phyloP scores from a whole-genome alignment of 2,888 invertebrate genomes.

The Drosophila silvestris region DNA sequence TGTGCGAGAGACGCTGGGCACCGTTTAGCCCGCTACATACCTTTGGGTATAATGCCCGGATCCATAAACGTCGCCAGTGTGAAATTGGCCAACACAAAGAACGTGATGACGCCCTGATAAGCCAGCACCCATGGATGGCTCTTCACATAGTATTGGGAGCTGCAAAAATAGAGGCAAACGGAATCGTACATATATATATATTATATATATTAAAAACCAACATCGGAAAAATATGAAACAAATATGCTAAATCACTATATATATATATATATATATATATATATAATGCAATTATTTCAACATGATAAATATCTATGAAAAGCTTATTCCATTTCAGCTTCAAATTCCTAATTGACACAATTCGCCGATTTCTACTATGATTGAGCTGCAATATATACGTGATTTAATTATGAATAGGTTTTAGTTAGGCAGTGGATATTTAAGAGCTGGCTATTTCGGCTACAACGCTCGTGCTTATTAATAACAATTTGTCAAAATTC shows the following conservation, averaged over 20 bases:
- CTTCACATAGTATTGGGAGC: constrained; percentile 94
- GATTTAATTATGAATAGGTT: background rate
- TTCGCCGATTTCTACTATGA: background rate
- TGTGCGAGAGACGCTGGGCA: constrained; percentile 54
- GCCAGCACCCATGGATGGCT: constrained; percentile 95
- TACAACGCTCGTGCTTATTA: background rate
- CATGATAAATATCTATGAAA: background rate
- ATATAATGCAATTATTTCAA: no score
- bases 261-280: no score
- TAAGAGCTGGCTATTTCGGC: background rate
- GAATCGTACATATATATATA: background rate
- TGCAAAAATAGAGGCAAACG: constrained; percentile 82
- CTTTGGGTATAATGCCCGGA: constrained; percentile 99
- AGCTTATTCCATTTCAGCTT: background rate
- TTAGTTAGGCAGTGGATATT: background rate
- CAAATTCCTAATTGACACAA: background rate
- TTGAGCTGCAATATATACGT: background rate
- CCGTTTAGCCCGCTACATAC: constrained; percentile 86
- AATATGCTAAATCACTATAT: no score
- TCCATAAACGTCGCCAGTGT: constrained; percentile 99
- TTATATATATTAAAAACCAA: background rate
- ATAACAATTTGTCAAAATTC: constrained; percentile 4
- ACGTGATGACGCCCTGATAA: constrained; percentile 96
- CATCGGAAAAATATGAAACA: background rate
- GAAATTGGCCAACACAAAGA: constrained; percentile 99